A percentile compares a stretch with the other conserved stretches of the same genome.
phyloP scores from a whole-genome alignment of 2,113 vertebrate species.

The Bombycilla garrulus region DNA sequence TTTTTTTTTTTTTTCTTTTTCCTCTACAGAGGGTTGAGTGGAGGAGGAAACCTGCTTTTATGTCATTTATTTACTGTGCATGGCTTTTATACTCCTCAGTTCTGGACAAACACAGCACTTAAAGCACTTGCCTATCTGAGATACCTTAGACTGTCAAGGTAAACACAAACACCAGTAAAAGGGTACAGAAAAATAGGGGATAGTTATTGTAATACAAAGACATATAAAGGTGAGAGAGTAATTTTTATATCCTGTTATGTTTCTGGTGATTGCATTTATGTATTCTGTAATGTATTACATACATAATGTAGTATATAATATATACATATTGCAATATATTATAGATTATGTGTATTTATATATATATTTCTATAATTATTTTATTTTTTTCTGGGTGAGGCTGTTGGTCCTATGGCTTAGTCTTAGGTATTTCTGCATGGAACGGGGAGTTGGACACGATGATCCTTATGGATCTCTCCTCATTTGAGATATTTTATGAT shows the following conservation, averaged over 20 bases:
- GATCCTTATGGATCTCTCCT: not conserved
- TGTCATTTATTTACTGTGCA: not conserved
- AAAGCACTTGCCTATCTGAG: not conserved
- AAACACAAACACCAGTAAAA: not conserved
- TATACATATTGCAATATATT: not conserved
- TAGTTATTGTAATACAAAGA: not conserved
- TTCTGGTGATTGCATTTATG: not conserved
- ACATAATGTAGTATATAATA: not conserved
- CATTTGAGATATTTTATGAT: not conserved
- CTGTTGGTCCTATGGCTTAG: not conserved
- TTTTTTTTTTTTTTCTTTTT: not conserved
- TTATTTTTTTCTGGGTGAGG: not conserved
- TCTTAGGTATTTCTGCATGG: not conserved
- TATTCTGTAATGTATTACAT: not conserved
- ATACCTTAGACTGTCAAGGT: not conserved
- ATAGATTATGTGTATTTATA: not conserved
- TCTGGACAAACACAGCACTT: not conserved
- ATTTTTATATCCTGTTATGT: not conserved
- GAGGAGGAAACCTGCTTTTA: not conserved
- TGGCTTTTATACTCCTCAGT: not conserved
- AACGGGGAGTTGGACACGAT: not conserved
- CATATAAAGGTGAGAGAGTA: not conserved
- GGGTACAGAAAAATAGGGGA: not conserved
- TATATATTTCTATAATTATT: not conserved
- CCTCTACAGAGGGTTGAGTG: not conserved